These are phyloP conservation scores for Dasysyrphus tricinctus DNA, from an alignment of 2,888 invertebrate genomes.

Conservation along the genomic window DNA sequence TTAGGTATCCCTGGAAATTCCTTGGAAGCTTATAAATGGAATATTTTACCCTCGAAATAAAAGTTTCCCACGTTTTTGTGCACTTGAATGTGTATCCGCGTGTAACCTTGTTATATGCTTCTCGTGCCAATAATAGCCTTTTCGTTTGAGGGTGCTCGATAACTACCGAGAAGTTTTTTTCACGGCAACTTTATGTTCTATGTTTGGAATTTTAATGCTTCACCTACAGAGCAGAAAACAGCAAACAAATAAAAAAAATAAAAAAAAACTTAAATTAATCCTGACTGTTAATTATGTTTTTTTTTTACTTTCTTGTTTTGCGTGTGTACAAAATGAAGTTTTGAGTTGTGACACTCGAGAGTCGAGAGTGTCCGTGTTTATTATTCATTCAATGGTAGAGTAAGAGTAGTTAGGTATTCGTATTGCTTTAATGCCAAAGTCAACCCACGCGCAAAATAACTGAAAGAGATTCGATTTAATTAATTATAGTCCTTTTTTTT, in stretches of 20 bases:
- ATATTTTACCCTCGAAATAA: slow-evolving; percentile 45
- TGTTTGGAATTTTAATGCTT: slow-evolving; percentile 33
- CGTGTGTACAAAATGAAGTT: slow-evolving; percentile 31
- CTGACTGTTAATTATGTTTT: slow-evolving; percentile 32
- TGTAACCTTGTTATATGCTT: slow-evolving; percentile 28
- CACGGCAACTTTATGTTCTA: slow-evolving; percentile 13
- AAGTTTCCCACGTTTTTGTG: slow-evolving; percentile 14
- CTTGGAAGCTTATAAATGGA: slow-evolving; percentile 67
- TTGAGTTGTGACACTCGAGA: slow-evolving; percentile 30
- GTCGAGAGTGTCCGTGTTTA: slow-evolving; percentile 18
- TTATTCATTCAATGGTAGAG: not conserved
- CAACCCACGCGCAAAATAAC: slow-evolving; percentile 20
- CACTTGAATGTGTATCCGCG: slow-evolving; percentile 24
- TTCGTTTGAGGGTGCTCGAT: slow-evolving; percentile 1
- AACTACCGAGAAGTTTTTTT: slow-evolving; percentile 6
- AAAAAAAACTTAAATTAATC: slow-evolving; percentile 24
- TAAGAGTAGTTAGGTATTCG: not conserved
- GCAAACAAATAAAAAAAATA: not conserved
- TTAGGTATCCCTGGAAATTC: slow-evolving; percentile 13
- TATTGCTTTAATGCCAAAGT: not conserved
- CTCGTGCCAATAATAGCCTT: slow-evolving; percentile 28
- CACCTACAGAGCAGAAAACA: not conserved
- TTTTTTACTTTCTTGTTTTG: not conserved
- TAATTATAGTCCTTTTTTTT: slow-evolving; percentile 32
- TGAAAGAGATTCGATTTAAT: slow-evolving; percentile 21